Conservation (phyloP, 2,888 invertebrate species). For the Cantharis rustica region DNA sequence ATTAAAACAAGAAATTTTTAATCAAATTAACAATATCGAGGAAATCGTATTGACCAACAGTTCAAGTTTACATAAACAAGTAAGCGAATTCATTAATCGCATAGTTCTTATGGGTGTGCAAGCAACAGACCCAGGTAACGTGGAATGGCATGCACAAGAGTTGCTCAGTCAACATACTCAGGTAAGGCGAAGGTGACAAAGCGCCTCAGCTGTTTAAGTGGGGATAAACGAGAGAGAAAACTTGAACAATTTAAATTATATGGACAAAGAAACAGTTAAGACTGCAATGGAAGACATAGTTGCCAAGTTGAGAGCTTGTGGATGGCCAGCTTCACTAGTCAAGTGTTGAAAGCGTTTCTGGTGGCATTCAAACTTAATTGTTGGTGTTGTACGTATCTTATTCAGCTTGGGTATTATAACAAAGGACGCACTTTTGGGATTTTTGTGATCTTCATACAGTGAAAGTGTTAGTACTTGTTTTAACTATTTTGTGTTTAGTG, state of each 20-base stretch:
- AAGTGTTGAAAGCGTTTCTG: conserved; percentile 30
- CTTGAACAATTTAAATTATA: not conserved
- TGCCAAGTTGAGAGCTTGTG: conserved; percentile 28
- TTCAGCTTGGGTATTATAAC: conserved; percentile 6
- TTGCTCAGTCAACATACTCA: conserved; percentile 38
- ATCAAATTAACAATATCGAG: not conserved
- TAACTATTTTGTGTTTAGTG: conserved; percentile 11
- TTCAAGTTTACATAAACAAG: not conserved
- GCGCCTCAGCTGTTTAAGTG: conserved; percentile 30
- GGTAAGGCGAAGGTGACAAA: conserved; percentile 40
- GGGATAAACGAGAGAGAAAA: conserved; percentile 22
- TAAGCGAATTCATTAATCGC: conserved; percentile 4
- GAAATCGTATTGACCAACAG: not conserved
- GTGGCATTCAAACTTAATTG: conserved; percentile 26
- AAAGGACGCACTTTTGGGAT: conserved; percentile 5
- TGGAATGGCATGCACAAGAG: conserved; percentile 39
- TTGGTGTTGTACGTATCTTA: conserved; percentile 5
- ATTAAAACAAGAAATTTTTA: not conserved
- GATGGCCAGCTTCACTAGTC: conserved; percentile 25
- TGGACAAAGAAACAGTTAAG: conserved; percentile 29
- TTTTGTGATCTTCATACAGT: not conserved
- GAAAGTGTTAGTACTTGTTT: not conserved
- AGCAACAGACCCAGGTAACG: conserved; percentile 40
- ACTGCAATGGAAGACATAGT: conserved; percentile 28
- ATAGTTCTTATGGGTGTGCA: conserved; percentile 37